These are phyloP conservation scores for pig (Sus scrofa) DNA, from an alignment of 2,113 vertebrate species.

Conservation along the genomic window DNA sequence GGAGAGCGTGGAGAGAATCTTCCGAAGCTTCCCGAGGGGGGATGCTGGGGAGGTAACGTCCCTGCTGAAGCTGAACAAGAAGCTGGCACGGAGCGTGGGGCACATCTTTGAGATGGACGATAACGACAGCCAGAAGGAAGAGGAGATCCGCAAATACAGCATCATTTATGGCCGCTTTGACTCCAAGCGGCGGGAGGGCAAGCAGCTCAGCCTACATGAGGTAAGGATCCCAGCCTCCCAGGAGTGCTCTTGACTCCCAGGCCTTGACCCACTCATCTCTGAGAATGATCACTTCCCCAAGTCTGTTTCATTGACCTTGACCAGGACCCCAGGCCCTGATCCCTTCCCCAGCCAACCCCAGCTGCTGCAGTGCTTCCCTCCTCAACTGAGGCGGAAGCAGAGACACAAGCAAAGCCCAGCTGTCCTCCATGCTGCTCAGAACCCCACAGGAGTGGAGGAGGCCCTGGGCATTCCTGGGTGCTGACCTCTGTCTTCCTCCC, in stretches of 20 bases:
- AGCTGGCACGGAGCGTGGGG: slow-evolving; percentile 95
- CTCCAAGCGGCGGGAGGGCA: slow-evolving; percentile 96
- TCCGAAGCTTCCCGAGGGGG: slow-evolving; percentile 92
- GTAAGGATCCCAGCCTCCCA: slow-evolving; percentile 84
- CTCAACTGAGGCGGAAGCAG: background rate
- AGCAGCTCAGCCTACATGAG: slow-evolving; percentile 97
- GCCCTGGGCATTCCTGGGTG: background rate
- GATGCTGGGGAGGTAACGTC: slow-evolving; percentile 91
- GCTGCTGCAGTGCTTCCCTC: background rate
- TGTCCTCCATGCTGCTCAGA: background rate
- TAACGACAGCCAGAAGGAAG: slow-evolving; percentile 93
- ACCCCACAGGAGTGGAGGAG: background rate
- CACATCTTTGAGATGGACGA: slow-evolving; percentile 97
- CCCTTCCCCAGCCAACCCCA: background rate
- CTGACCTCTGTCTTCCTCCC: background rate
- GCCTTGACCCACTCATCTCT: background rate
- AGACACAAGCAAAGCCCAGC: background rate
- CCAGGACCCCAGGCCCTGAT: background rate
- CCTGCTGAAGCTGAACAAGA: slow-evolving; percentile 96
- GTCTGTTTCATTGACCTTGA: background rate
- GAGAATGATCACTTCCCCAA: background rate
- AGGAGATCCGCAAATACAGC: slow-evolving; percentile 97
- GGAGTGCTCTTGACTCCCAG: background rate
- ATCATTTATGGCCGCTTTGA: slow-evolving; percentile 97
- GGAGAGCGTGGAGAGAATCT: slow-evolving; percentile 94